Evolutionary conservation across 2,113 vertebrate genomes (phyloP).

Genomic region (Butorides virescens): DNA sequence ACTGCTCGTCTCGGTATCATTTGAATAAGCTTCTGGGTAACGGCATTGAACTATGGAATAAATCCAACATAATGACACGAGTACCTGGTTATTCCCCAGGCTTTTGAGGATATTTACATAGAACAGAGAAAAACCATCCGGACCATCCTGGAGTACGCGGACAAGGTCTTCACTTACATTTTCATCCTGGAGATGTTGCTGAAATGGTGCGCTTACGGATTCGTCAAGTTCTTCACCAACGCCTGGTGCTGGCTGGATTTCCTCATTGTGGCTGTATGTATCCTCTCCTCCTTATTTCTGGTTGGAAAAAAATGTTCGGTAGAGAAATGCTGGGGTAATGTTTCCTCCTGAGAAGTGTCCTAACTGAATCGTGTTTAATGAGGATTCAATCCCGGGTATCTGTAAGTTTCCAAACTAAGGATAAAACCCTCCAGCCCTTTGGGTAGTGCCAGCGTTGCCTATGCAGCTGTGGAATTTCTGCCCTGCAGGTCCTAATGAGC

Average conservation of each 20-base stretch:
- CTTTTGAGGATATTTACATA: constrained; percentile 98
- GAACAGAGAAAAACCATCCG: constrained; percentile 95
- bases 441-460: background rate
- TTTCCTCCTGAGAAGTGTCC: background rate
- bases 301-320: background rate
- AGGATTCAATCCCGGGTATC: background rate
- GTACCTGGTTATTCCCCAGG: constrained; percentile 70
- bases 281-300: constrained; percentile 43
- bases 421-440: background rate
- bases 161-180: constrained; percentile 98
- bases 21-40: background rate
- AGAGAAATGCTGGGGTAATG: background rate
- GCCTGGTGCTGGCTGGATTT: constrained; percentile 99
- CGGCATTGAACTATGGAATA: accelerated
- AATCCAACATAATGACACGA: background rate
- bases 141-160: constrained; percentile 92
- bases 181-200: constrained; percentile 99
- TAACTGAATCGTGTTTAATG: accelerated
- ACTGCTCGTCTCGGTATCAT: background rate
- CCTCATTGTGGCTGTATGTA: constrained; percentile 99
- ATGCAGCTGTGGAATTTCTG: background rate
- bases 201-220: constrained; percentile 98
- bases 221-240: constrained; percentile 98
- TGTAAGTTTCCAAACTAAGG: background rate
- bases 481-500: background rate